phyloP scores from a whole-genome alignment of 2,888 invertebrate species.

The Agrotis segetum region DNA sequence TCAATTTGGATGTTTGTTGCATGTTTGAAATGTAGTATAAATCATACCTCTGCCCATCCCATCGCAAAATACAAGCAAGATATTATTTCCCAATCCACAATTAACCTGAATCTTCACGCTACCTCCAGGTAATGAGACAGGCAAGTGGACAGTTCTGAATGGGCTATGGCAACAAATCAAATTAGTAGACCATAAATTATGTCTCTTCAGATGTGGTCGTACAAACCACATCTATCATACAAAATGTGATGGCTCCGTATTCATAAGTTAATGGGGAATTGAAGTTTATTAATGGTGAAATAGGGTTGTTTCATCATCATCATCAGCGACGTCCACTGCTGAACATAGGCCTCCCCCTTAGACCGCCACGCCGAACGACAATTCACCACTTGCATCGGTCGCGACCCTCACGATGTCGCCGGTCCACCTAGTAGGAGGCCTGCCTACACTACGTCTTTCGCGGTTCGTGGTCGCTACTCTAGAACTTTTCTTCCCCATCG shows the following conservation, averaged over 20 bases:
- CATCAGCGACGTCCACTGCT: too few species aligned
- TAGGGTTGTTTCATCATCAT: background rate
- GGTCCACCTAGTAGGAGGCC: too few species aligned
- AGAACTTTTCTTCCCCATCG: too few species aligned
- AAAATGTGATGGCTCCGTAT: constrained; percentile 24
- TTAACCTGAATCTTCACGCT: constrained; percentile 10
- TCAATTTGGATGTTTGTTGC: too few species aligned
- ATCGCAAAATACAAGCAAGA: background rate
- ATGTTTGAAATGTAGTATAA: background rate
- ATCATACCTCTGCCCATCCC: background rate
- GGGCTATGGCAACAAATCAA: constrained; percentile 34
- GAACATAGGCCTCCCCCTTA: too few species aligned
- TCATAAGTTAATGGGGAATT: constrained; percentile 24
- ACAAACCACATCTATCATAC: constrained; percentile 26
- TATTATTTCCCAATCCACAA: background rate
- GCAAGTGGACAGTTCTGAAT: constrained; percentile 20
- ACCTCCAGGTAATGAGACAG: background rate
- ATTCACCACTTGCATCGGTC: too few species aligned
- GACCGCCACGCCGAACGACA: too few species aligned
- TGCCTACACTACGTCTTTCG: too few species aligned
- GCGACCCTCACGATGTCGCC: too few species aligned
- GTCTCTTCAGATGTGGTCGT: background rate
- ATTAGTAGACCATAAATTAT: constrained; percentile 43
- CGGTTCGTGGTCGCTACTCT: too few species aligned
- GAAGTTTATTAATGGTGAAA: constrained; percentile 5